Percentiles rank a stretch among this genome's conserved stretches.
Evolutionary conservation across 2,113 vertebrate genomes (phyloP).

Genomic region (Grammomys surdaster): DNA sequence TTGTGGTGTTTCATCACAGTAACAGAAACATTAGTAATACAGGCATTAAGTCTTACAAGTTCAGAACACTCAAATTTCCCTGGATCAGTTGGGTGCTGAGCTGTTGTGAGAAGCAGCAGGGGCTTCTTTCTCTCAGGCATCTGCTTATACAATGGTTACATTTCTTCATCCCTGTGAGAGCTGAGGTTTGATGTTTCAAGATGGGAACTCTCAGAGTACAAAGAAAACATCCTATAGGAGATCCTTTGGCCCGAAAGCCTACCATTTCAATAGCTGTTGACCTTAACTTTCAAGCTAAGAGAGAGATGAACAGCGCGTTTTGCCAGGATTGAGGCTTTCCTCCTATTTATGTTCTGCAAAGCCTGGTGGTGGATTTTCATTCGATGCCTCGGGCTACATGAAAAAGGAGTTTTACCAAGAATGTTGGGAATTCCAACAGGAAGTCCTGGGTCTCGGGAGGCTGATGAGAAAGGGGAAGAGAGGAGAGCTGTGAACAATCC

Average conservation of each 20-base stretch:
- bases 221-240: slow-evolving; percentile 23
- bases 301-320: neutral
- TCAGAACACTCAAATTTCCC: neutral
- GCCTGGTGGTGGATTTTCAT: slow-evolving; percentile 80
- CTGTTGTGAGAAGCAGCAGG: neutral
- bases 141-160: neutral
- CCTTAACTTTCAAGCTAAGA: slow-evolving; percentile 46
- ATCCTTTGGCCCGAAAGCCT: neutral
- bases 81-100: rapidly evolving
- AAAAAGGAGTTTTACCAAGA: slow-evolving; percentile 77
- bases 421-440: slow-evolving; percentile 85
- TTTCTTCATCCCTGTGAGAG: slow-evolving; percentile 22
- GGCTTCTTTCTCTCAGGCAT: neutral
- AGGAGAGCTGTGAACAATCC: slow-evolving; percentile 3
- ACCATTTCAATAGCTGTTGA: slow-evolving; percentile 51
- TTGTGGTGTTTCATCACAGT: neutral
- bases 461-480: slow-evolving; percentile 69
- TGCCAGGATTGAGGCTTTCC: slow-evolving; percentile 55
- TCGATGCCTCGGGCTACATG: slow-evolving; percentile 81
- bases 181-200: neutral
- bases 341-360: slow-evolving; percentile 61
- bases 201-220: neutral
- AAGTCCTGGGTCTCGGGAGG: slow-evolving; percentile 80
- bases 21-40: neutral
- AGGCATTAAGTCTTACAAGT: neutral